These are phyloP conservation scores for Calliopum simillimum DNA, from an alignment of 2,888 invertebrate genomes.

Conservation along the genomic window DNA sequence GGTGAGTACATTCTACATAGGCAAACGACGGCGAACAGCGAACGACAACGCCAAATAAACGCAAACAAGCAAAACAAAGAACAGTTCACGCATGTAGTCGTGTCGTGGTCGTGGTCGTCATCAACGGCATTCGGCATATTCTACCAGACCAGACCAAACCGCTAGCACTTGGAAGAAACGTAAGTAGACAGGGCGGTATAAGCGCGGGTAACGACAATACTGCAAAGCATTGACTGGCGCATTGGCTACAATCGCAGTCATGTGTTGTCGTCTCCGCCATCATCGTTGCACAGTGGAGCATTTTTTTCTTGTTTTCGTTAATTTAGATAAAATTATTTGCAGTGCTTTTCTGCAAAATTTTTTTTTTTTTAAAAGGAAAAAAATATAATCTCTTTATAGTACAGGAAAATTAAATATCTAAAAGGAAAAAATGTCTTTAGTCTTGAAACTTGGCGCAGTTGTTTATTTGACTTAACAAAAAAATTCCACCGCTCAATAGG, in stretches of 20 bases:
- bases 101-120: conserved; percentile 35
- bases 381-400: too few relatives aligned
- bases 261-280: conserved; percentile 13
- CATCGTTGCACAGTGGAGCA: conserved; percentile 5
- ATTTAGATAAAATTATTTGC: too few relatives aligned
- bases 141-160: conserved; percentile 26
- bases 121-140: conserved; percentile 27
- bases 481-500: too few relatives aligned
- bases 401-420: too few relatives aligned
- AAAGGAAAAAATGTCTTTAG: too few relatives aligned
- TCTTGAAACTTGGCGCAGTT: too few relatives aligned
- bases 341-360: too few relatives aligned
- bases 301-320: too few relatives aligned
- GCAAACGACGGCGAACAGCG: conserved; percentile 3
- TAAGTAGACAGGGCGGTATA: conserved; percentile 25
- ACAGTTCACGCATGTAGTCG: conserved; percentile 35
- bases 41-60: background rate
- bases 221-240: conserved; percentile 27
- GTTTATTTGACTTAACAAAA: too few relatives aligned
- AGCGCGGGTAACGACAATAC: conserved; percentile 14
- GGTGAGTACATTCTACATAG: conserved; percentile 26
- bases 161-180: background rate
- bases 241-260: conserved; percentile 16
- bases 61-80: conserved; percentile 33
- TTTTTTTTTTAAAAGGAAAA: too few relatives aligned